These are phyloP conservation scores for Astatoreochromis straeleni DNA, from an alignment of 2,113 vertebrate species.

Conservation along the genomic window DNA sequence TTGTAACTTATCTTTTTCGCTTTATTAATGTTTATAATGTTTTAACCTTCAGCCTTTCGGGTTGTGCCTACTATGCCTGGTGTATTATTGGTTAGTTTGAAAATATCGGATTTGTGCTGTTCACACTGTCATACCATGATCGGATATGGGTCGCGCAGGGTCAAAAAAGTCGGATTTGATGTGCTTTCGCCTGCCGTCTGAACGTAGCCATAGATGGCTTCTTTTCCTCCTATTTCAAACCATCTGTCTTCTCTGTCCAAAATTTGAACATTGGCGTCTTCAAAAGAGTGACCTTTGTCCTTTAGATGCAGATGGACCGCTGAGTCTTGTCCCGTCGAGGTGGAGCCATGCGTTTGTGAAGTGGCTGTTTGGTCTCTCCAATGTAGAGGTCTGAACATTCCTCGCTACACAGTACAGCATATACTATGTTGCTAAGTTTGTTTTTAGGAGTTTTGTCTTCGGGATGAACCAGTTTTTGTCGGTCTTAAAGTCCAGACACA, in stretches of 20 bases:
- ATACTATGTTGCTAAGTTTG: background rate
- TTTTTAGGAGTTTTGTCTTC: background rate
- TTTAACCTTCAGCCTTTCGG: too few relatives aligned
- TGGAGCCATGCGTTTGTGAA: background rate
- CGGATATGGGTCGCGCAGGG: too few relatives aligned
- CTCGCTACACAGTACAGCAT: background rate
- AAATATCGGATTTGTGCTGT: too few relatives aligned
- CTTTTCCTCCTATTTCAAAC: background rate
- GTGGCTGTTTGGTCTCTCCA: background rate
- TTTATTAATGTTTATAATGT: too few relatives aligned
- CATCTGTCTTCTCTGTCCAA: background rate
- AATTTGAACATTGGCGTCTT: background rate
- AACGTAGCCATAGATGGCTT: background rate
- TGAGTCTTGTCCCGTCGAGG: background rate
- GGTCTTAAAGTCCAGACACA: background rate
- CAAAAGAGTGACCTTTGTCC: background rate
- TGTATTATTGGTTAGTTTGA: too few relatives aligned
- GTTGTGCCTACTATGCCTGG: too few relatives aligned
- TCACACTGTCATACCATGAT: too few relatives aligned
- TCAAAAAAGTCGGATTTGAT: too few relatives aligned
- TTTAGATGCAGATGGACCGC: background rate
- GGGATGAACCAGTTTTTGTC: background rate
- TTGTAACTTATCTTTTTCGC: fast-evolving
- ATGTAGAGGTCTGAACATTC: background rate
- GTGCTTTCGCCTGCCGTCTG: too few relatives aligned